Percentiles rank a stretch among this genome's conserved stretches.
phyloP scores from a whole-genome alignment of 2,888 invertebrate species.

The Cordilura impudica region DNA sequence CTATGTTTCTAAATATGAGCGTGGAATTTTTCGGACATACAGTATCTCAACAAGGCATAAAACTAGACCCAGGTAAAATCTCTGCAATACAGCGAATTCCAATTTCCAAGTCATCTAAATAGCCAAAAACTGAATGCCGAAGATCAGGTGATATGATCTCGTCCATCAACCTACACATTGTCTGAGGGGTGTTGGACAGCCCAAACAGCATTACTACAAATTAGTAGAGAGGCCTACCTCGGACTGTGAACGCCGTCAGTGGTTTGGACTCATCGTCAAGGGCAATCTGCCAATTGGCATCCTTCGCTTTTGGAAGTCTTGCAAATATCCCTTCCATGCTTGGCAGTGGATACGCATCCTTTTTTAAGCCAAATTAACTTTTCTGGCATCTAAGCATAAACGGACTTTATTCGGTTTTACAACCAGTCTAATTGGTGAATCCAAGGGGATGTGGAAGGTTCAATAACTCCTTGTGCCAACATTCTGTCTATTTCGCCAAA shows the following conservation, averaged over 20 bases:
- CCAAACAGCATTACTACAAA: constrained; percentile 47
- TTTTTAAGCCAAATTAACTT: constrained; percentile 25
- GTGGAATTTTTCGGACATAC: not conserved
- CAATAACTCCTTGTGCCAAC: no score
- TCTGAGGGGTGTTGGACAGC: no score
- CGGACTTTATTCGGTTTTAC: constrained; percentile 22
- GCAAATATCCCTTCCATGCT: not conserved
- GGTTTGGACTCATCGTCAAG: constrained; percentile 30
- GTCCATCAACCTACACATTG: no score
- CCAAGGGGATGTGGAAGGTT: no score
- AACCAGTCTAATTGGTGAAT: constrained; percentile 3
- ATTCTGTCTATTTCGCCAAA: no score
- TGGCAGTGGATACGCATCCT: constrained; percentile 13
- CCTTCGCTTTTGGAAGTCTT: constrained; percentile 31
- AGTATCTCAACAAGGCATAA: no score
- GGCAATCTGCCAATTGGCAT: not conserved
- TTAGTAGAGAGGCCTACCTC: constrained; percentile 57
- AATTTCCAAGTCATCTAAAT: not conserved
- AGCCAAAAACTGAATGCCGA: no score
- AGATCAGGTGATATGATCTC: no score
- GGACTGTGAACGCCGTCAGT: constrained; percentile 51
- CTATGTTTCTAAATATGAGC: constrained; percentile 22
- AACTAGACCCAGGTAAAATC: no score
- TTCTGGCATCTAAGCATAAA: constrained; percentile 29
- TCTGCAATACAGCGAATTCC: no score